Evolutionary conservation across 2,888 invertebrate species (phyloP), one percentile per base, ranked within the genome.

Genomic region (Cantharis flavilabris): DNA sequence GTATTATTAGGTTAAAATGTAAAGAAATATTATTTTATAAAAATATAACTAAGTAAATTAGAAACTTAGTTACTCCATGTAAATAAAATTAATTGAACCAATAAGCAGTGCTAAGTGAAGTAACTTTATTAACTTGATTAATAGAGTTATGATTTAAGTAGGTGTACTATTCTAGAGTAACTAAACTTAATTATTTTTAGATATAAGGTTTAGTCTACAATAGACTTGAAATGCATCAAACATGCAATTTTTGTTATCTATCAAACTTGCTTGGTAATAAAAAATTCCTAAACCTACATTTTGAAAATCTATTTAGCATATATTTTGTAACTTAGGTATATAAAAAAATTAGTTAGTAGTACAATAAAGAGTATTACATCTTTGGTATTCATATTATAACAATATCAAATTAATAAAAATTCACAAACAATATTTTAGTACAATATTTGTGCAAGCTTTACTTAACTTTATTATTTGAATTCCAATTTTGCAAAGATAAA

Each of bases 121-220:
- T 67, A 67, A 67, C 20, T 67, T 20, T 23, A 67, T 67, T 23
- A 23, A 67, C 20, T 67, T n/a, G 65, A 67, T 67, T 67, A 67
- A 67, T 67, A 67, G 14, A 23, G 20, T 67, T 23, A 23, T 67
- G 65, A 67, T 67, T 67, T 67, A 67, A 49, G 49, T 49, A 49
- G 49, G 49, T 67, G 26, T 16, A 67, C 65, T 67, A 18, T 26
- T 67, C 65, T 67, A 67, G 23, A 67, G 23, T 67, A 67, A 67
- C 65, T 67, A 67, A 67, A 67, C 26, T 67, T 67, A 67, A 23
- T 67, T 26, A 67, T 67, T 67, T 67, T 67, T 67, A 67, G 65
- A 67, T 67, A 67, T 67, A 67, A 23, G 20, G 64, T 67, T 49
- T 67, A 67, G 65, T 67, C 65, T 67, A 67, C 65, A 23, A 7